Evolutionary conservation across 2,888 invertebrate genomes (phyloP).

Genomic region (Nomada fucata): DNA sequence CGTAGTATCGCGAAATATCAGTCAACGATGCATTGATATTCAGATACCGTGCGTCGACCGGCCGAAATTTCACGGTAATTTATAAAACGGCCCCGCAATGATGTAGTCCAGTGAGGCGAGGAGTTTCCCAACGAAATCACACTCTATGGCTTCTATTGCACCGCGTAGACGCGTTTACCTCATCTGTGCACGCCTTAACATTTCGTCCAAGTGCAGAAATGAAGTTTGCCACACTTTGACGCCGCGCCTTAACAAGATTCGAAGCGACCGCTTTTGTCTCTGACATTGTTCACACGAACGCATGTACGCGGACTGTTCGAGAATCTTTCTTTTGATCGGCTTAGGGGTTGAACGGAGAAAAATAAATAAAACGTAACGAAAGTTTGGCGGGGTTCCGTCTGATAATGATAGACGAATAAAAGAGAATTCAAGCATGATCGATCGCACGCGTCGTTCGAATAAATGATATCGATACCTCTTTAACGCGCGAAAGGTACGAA

Average conservation of each 20-base stretch:
- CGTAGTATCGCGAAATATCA: slow-evolving; percentile 14
- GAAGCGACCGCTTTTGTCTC: slow-evolving; percentile 57
- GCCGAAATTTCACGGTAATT: slow-evolving; percentile 18
- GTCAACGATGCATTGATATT: slow-evolving; percentile 24
- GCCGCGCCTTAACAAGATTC: slow-evolving; percentile 64
- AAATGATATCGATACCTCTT: slow-evolving; percentile 50
- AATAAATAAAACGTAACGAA: not conserved
- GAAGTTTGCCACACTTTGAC: slow-evolving; percentile 67
- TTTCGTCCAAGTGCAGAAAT: slow-evolving; percentile 48
- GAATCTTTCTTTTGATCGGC: slow-evolving; percentile 28
- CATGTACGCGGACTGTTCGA: slow-evolving; percentile 21
- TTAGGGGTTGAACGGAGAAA: not conserved
- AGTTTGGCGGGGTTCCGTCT: not conserved
- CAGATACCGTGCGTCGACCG: slow-evolving; percentile 25
- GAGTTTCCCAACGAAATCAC: slow-evolving; percentile 38
- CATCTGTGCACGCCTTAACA: slow-evolving; percentile 17
- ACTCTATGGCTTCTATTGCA: slow-evolving; percentile 25
- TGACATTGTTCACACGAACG: slow-evolving; percentile 54
- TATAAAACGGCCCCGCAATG: slow-evolving; percentile 21
- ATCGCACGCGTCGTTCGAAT: slow-evolving; percentile 36
- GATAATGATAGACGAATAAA: slow-evolving; percentile 7
- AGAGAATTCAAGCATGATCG: slow-evolving; percentile 33
- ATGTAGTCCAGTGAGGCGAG: not conserved
- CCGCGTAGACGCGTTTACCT: slow-evolving; percentile 36
- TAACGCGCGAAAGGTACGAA: slow-evolving; percentile 24